phyloP scores from a whole-genome alignment of 2,888 invertebrate species.

The Omphaloscelis lunosa region DNA sequence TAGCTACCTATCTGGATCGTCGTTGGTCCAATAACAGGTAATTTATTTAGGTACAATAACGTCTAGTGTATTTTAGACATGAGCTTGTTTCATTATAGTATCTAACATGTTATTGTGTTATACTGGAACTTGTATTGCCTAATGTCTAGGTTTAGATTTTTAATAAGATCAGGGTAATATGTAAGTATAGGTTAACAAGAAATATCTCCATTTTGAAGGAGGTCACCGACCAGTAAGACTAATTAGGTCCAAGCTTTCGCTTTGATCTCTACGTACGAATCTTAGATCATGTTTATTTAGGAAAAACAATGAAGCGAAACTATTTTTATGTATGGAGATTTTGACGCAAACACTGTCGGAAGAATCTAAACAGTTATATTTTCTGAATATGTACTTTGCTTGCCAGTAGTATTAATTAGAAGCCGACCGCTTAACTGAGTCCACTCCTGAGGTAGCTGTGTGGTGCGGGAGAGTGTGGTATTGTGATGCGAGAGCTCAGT shows the following conservation, averaged over 20 bases:
- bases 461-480: too few relatives aligned
- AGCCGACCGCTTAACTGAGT: too few relatives aligned
- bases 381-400: background rate
- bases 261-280: background rate
- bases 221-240: background rate
- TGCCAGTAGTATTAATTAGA: too few relatives aligned
- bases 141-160: background rate
- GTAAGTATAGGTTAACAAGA: background rate
- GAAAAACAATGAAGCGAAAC: background rate
- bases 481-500: too few relatives aligned
- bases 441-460: too few relatives aligned
- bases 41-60: conserved; percentile 32
- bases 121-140: conserved; percentile 3
- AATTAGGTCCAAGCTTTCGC: background rate
- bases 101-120: background rate
- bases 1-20: conserved; percentile 40
- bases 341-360: background rate
- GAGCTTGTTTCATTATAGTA: conserved; percentile 17
- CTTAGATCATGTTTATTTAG: background rate
- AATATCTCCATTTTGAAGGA: background rate
- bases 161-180: background rate
- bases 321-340: background rate
- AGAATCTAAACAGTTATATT: background rate
- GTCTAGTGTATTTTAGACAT: conserved; percentile 7
- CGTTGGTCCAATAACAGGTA: conserved; percentile 36